Evolutionary conservation across 2,113 vertebrate genomes (phyloP).

Genomic region (Melanerpes formicivorus): DNA sequence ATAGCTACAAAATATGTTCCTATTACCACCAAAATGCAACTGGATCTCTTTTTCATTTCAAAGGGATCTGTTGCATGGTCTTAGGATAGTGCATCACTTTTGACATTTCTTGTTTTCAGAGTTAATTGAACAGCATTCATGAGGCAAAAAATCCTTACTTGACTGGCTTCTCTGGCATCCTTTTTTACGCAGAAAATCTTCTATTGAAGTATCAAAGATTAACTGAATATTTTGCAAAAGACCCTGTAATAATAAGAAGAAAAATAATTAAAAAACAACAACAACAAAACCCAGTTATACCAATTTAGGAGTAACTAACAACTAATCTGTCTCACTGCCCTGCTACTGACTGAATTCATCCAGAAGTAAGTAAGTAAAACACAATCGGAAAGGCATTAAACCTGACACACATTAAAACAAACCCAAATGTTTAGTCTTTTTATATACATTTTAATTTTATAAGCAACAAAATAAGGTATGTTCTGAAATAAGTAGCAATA

Average conservation of each 20-base stretch:
- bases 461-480: background rate
- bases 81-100: background rate
- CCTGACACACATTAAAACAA: background rate
- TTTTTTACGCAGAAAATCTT: slow-evolving; percentile 86
- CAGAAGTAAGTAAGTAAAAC: background rate
- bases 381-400: background rate
- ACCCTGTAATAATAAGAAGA: slow-evolving; percentile 79
- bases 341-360: background rate
- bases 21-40: background rate
- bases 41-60: background rate
- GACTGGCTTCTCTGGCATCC: slow-evolving; percentile 85
- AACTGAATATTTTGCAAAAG: slow-evolving; percentile 91
- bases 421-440: background rate
- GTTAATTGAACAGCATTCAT: background rate
- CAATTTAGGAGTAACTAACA: background rate
- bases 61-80: background rate
- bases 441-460: background rate
- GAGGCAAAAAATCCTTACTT: slow-evolving; percentile 76
- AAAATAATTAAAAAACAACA: background rate
- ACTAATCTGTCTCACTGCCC: background rate
- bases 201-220: slow-evolving; percentile 87
- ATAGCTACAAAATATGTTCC: background rate
- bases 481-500: background rate
- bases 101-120: background rate
- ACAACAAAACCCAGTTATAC: background rate